A percentile compares a stretch with the other conserved stretches of the same genome.
Conservation (phyloP, 53 echinoderm and acorn worm species). For the Henricia sp. region DNA sequence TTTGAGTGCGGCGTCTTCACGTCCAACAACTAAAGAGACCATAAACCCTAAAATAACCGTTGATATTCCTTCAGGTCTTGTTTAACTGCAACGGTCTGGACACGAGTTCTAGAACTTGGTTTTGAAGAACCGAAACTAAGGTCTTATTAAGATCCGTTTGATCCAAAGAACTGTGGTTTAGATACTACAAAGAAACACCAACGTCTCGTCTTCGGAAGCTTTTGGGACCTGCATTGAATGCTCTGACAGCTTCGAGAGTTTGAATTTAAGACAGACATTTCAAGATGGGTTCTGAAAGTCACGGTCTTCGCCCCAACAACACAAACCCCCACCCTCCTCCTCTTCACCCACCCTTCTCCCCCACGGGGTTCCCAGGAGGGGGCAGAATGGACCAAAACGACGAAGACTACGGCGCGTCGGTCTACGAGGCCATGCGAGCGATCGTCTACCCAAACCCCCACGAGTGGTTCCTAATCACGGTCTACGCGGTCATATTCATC, state of each 20-base stretch:
- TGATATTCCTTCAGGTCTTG: too few species aligned
- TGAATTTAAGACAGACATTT: background rate
- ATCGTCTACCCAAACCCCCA: conserved; percentile 69
- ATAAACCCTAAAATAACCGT: too few species aligned
- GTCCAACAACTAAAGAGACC: too few species aligned
- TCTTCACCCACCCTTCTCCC: background rate
- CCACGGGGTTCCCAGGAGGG: background rate
- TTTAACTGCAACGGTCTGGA: background rate
- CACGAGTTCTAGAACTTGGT: background rate
- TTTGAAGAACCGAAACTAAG: background rate
- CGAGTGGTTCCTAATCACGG: conserved; percentile 80
- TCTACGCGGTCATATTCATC: conserved; percentile 69
- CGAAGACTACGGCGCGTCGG: conserved; percentile 2
- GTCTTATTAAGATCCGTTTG: too few species aligned
- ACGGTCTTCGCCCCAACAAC: background rate
- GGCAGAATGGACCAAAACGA: background rate
- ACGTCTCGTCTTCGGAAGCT: background rate
- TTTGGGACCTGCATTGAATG: background rate
- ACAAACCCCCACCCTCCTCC: conserved; percentile 16
- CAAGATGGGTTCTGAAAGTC: conserved; percentile 35
- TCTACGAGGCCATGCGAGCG: conserved; percentile 32
- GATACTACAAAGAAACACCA: too few species aligned
- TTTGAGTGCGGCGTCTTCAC: too few species aligned
- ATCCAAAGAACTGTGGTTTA: too few species aligned
- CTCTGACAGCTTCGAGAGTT: background rate